Base-by-base conservation (phyloP, 2,888 invertebrate species). In the Anthrax anthrax region DNA sequence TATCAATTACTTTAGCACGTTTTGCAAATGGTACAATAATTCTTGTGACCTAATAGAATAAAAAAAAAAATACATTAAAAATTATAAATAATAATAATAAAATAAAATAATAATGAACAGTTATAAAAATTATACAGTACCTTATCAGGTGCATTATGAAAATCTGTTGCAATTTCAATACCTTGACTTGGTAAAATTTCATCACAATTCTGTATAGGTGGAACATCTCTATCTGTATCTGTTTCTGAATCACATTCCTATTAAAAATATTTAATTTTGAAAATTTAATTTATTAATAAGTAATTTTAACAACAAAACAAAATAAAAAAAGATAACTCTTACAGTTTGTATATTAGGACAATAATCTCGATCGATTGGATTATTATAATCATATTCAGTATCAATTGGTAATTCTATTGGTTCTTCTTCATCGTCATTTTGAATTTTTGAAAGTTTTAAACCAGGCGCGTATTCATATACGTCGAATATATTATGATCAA, bases 1-100 rank as follows among this genome's bases (percentile, higher is more conserved):
- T 89, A 59, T 92, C 87, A 38, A 91, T 78, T 48, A 82, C 84
- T 61, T 91, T 91, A 6, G 91, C 86, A 46, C 81, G 75, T 66
- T 81, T 78, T 6, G 89, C 85, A 63, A 86, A 90, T 0, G 80
- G 77, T 50, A 91, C 81, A 57, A 80, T 76, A 41, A 81, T 76
- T 67, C 82, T 81, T 4, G 76, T 74, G 6, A 82, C 76, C 81
- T 82, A 60, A 39, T 34, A 52, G 45, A 36, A 37, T 13, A 42
- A 4, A 41, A 16, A 37, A 40, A 41, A 19, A 27, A 37, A 19
- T 9, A 40, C 18, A 32, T 9, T 12, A 34, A 29, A n/a, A 18
- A 36, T 1, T 4, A 19, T 23, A 23, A 8, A 23, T 6, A 23
- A 23, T 8, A 23, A 23, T 6, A 23, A 23, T 23, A 23, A 23